Evolutionary conservation across 2,113 vertebrate genomes (phyloP).

Genomic region (Columba janthina): DNA sequence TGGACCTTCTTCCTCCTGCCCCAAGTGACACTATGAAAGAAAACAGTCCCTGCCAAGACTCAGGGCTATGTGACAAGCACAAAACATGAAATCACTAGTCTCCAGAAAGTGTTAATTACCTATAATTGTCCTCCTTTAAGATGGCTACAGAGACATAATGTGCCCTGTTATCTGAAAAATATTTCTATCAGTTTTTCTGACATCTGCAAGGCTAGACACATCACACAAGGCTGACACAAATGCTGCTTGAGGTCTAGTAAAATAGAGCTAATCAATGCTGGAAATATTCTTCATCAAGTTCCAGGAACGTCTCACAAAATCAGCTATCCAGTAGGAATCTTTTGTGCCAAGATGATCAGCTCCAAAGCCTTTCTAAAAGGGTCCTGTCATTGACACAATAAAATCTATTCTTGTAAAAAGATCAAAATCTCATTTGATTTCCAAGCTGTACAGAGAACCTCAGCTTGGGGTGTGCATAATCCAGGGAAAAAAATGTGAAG

Average conservation of each 20-base stretch:
- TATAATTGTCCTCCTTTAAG: background rate
- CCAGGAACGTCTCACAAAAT: background rate
- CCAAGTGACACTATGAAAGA: background rate
- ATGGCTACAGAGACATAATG: background rate
- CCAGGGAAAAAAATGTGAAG: background rate
- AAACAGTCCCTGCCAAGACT: background rate
- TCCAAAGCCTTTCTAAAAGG: background rate
- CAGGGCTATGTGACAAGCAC: background rate
- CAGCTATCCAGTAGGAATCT: background rate
- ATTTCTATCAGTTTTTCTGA: background rate
- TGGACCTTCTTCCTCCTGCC: background rate
- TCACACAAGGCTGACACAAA: background rate
- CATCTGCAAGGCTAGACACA: background rate
- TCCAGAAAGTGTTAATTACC: background rate
- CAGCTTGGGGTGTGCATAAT: background rate
- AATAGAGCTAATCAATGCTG: background rate
- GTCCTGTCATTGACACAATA: background rate
- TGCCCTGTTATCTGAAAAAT: background rate
- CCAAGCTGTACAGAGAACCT: background rate
- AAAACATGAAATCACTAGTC: background rate
- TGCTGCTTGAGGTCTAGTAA: background rate
- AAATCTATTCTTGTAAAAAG: background rate
- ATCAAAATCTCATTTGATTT: background rate
- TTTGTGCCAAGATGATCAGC: background rate
- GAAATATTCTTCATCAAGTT: background rate